phyloP scores from a whole-genome alignment of 2,888 invertebrate species.

The Pheosia gnoma region DNA sequence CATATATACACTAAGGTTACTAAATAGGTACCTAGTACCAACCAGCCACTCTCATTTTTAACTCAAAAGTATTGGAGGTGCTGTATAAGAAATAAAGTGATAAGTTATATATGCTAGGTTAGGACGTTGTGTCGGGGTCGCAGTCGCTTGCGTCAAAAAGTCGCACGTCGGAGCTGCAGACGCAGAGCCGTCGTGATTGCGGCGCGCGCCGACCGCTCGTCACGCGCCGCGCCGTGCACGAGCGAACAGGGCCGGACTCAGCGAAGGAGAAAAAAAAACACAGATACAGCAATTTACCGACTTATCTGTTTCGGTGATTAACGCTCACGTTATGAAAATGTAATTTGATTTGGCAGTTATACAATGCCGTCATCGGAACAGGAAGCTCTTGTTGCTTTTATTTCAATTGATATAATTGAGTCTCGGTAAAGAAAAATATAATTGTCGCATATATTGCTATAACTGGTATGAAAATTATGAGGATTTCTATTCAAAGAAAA shows the following conservation, averaged over 20 bases:
- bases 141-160: constrained; percentile 66
- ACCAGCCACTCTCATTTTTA: background rate
- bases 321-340: background rate
- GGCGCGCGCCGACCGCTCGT: constrained; percentile 76
- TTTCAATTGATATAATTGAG: no score
- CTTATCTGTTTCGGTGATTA: background rate
- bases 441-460: no score
- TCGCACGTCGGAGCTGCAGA: constrained; percentile 58
- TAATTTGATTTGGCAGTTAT: no score
- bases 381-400: no score
- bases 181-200: constrained; percentile 65
- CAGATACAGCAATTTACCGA: background rate
- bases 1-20: no score
- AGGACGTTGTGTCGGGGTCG: constrained; percentile 28
- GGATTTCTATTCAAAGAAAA: no score
- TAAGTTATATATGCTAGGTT: constrained; percentile 14
- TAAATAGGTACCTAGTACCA: no score
- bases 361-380: no score
- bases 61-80: background rate
- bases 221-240: constrained; percentile 79
- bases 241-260: constrained; percentile 59
- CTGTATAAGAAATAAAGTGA: constrained; percentile 2
- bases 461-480: no score
- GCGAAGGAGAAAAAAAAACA: constrained; percentile 4
- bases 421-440: no score